Base-by-base conservation (phyloP, 23 tunicate genomes). In the Halocynthia aurantium region DNA sequence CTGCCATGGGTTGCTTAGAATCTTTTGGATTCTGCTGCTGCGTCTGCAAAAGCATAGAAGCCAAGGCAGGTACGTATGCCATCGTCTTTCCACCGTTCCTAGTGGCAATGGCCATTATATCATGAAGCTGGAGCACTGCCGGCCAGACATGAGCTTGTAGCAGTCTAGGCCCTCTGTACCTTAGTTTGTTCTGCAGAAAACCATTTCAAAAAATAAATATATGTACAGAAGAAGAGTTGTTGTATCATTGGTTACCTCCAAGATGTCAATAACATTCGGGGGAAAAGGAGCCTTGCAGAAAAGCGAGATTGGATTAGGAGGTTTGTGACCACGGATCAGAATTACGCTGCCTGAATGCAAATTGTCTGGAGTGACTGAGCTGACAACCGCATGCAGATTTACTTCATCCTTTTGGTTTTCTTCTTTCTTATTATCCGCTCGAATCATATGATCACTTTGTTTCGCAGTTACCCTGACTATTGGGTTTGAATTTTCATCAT, bases 111-210 rank as follows among this genome's bases (percentile, higher is more conserved):
- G 87, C 97, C 8, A 91, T 72, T 53, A 91, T 56, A 52, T 81
- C 78, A 4, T 87, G 76, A 52, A 63, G 53, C 7, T 69, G 70
- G 57, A 85, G 55, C 7, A 91, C 73, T 19, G 97, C 90, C 0
- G 97, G 81, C 97, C 97, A 91, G 0, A 50, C 84, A 69, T 85
- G 60, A 12, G 84, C 84, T 81, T 91, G 97, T 10, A 91, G 55
- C n/a, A 50, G 76, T 49, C 55, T 80, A 18, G 97, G 97, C 4
- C 90, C 90, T 51, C 90, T 72, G 49, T 50, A 81, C 22, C 63
- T 77, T 71, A 85, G 52, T 19, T 15, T 49, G 57, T 69, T 18
- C 77, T 64, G 10, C 52, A 76, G 20, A 51, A 55, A 6, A 56
- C 54, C 6, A 18, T 11, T 44, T 49, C 44, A 31, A 58, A 56